Evolutionary conservation across 2,888 invertebrate genomes (phyloP).

Genomic region (Polyommatus icarus): DNA sequence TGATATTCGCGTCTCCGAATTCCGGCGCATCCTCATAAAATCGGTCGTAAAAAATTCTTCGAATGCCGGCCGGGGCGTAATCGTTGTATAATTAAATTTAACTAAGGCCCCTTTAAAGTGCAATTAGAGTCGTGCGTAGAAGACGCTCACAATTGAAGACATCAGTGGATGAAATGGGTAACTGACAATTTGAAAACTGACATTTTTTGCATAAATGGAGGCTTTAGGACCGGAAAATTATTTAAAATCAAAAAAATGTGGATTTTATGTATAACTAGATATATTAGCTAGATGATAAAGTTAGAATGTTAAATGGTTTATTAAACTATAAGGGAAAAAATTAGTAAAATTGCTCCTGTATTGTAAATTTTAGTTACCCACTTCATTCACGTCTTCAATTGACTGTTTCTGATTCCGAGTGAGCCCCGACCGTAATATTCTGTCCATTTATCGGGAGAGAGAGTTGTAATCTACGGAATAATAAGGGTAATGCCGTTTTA

Average conservation of each 20-base stretch:
- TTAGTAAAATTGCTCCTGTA: no score
- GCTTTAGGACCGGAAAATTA: no score
- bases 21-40: constrained; percentile 14
- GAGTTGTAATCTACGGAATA: constrained; percentile 53
- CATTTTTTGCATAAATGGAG: no score
- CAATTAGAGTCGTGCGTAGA: constrained; percentile 52
- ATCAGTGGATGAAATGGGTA: no score
- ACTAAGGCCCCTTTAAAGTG: constrained; percentile 51
- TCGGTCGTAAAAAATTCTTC: constrained; percentile 27
- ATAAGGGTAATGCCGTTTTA: constrained; percentile 51
- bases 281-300: no score
- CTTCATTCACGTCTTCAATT: constrained; percentile 37
- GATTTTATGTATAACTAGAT: no score
- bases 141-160: constrained; percentile 43
- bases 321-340: no score
- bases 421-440: constrained; percentile 51
- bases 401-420: constrained; percentile 59
- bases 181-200: no score
- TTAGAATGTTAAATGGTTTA: no score
- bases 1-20: neutral
- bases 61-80: constrained; percentile 39
- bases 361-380: no score
- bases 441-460: constrained; percentile 41
- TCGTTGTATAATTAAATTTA: constrained; percentile 50
- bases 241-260: no score